phyloP scores from a whole-genome alignment of 2,113 vertebrate genomes.

The Procapra przewalskii region DNA sequence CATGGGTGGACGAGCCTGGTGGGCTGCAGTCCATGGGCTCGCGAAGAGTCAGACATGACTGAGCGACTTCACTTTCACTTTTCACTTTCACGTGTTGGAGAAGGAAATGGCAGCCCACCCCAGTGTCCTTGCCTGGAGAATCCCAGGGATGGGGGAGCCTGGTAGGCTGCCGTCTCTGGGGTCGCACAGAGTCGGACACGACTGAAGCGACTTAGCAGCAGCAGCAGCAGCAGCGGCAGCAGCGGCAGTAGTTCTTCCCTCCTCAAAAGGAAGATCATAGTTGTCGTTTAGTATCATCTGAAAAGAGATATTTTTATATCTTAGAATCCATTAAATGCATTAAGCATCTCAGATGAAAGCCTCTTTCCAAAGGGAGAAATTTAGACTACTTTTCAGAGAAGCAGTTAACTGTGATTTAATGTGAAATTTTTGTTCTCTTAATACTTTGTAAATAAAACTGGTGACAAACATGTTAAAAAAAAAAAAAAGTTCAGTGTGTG shows the following conservation, averaged over 20 bases:
- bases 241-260: background rate
- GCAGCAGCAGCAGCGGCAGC: too few relatives aligned
- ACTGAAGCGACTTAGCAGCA: too few relatives aligned
- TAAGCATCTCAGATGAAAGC: background rate
- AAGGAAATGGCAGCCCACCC: too few relatives aligned
- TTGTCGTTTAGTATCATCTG: background rate
- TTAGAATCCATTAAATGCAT: background rate
- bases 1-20: too few relatives aligned
- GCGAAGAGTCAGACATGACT: too few relatives aligned
- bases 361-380: background rate
- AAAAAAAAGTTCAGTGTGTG: background rate
- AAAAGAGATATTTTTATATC: background rate
- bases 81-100: too few relatives aligned
- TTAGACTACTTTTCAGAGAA: constrained; percentile 42
- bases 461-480: constrained; percentile 24
- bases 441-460: constrained; percentile 74
- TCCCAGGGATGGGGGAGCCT: too few relatives aligned
- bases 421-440: constrained; percentile 69
- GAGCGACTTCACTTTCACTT: too few relatives aligned
- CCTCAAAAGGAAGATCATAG: background rate
- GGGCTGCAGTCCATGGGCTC: too few relatives aligned
- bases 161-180: too few relatives aligned
- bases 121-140: too few relatives aligned
- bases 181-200: accelerated
- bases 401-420: constrained; percentile 59